Conservation (phyloP, 1,140 invertebrate species). For the Zaprionus africanus region DNA sequence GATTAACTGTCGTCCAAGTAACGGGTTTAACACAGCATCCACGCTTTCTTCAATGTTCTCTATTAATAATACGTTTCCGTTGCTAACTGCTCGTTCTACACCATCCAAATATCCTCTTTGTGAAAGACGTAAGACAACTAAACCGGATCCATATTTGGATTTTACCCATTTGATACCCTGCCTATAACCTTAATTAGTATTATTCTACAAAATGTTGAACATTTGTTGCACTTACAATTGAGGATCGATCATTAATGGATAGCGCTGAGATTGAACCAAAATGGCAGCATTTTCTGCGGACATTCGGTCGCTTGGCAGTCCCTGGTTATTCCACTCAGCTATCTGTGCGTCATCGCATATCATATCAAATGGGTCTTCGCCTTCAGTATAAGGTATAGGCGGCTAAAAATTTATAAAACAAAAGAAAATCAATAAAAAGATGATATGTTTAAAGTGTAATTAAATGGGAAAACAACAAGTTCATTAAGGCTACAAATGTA, state of each 20-base stretch:
- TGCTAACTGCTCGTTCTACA: constrained; percentile 91
- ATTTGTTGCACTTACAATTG: constrained; percentile 86
- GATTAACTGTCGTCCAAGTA: constrained; percentile 94
- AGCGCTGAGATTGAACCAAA: constrained; percentile 93
- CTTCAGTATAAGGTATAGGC: constrained; percentile 91
- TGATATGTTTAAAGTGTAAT: no score
- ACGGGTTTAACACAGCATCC: constrained; percentile 95
- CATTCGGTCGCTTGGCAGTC: constrained; percentile 95
- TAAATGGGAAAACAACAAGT: no score
- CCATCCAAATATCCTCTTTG: constrained; percentile 93
- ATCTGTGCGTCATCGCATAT: constrained; percentile 96
- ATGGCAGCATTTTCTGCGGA: constrained; percentile 98
- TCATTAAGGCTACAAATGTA: no score
- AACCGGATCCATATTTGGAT: constrained; percentile 89
- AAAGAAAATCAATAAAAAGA: no score
- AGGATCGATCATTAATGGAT: constrained; percentile 98
- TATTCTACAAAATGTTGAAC: background rate
- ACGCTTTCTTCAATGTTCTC: constrained; percentile 96
- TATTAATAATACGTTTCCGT: constrained; percentile 91
- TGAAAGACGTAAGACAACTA: constrained; percentile 91
- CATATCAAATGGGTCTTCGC: constrained; percentile 92
- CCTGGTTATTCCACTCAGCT: constrained; percentile 97
- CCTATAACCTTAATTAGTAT: constrained; percentile 64
- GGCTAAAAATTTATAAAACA: constrained; percentile 81
- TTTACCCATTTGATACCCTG: constrained; percentile 99